Evolutionary conservation across 2,888 invertebrate species (phyloP), one percentile per base, ranked within the genome.

Genomic region (Nemurella pictetii): DNA sequence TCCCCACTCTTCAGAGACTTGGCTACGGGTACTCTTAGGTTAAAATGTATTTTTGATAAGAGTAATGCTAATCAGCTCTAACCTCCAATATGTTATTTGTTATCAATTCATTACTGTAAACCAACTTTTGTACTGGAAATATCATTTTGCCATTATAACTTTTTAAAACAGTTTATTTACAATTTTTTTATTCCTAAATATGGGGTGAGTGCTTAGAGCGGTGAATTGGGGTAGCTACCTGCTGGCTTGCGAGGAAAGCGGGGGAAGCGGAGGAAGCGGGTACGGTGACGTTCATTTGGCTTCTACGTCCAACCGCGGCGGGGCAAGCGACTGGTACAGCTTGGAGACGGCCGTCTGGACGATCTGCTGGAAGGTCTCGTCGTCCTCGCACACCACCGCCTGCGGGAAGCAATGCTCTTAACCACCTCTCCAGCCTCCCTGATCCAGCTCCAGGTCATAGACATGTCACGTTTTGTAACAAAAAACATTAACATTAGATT

Each of bases 271-370:
- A 20, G n/a, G n/a, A n/a, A n/a, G n/a, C n/a, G n/a, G n/a, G 5
- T 74, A 26, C 26, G n/a, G 4, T 26, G 75, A 9, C 28, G 75
- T 29, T 30, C 78, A 78, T 30, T 28, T 30, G 78, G 3, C 55
- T 9, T 30, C 36, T 12, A 4, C 77, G 32, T 87, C 86, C 9
- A 84, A 82, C 82, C 84, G 74, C 29, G 92, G 92, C 4, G 94
- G 94, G 0, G 93, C 95, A 0, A 98, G 92, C 12, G 97, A 96
- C 86, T 96, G 94, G 91, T 97, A 95, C 85, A 99, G 91, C 89
- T 97, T 96, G 55, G 93, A 93, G 32, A 98, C 94, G 0, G 98
- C 97, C 0, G 97, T 96, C 88, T 95, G 95, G 0, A 98, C 95
- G 86, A 95, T 94, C 89, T 97, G 96, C 88, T 96, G 95, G 72